These are phyloP conservation scores for Eriosoma lanigerum DNA, from an alignment of 1,140 invertebrate species.

Conservation along the genomic window DNA sequence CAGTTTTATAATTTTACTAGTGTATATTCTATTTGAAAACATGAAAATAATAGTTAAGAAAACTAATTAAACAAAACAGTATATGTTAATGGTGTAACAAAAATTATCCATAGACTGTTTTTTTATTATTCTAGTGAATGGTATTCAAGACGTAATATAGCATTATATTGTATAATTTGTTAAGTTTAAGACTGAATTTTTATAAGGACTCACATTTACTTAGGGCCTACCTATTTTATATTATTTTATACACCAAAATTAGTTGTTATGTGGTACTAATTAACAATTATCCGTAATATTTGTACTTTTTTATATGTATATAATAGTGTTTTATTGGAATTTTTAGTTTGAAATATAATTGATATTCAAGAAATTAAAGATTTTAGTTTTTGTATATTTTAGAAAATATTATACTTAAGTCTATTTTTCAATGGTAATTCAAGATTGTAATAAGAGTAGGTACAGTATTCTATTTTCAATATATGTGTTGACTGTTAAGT, in stretches of 20 bases:
- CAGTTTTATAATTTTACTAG: slow-evolving; percentile 21
- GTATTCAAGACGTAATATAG: neutral
- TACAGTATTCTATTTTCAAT: no score
- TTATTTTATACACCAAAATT: slow-evolving; percentile 29
- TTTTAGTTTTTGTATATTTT: no score
- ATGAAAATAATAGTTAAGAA: slow-evolving; percentile 16
- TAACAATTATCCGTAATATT: slow-evolving; percentile 25
- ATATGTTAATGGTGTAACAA: slow-evolving; percentile 4
- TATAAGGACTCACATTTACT: neutral
- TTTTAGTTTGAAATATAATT: slow-evolving; percentile 11
- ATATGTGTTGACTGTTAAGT: no score
- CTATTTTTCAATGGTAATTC: no score
- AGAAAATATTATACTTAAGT: no score
- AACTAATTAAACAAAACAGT: slow-evolving; percentile 11
- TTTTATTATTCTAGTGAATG: slow-evolving; percentile 7
- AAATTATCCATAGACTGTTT: slow-evolving; percentile 28
- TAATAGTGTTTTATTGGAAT: slow-evolving; percentile 24
- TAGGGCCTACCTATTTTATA: slow-evolving; percentile 49
- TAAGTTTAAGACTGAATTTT: slow-evolving; percentile 51
- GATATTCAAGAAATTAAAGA: slow-evolving; percentile 8
- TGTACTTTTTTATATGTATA: slow-evolving; percentile 20
- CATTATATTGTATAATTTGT: slow-evolving; percentile 38
- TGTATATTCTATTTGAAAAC: neutral
- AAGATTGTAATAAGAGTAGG: no score
- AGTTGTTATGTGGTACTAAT: slow-evolving; percentile 23